Evolutionary conservation across 2,113 vertebrate species (phyloP), one percentile per base, ranked within the genome.

Genomic region (Galeopterus variegatus): DNA sequence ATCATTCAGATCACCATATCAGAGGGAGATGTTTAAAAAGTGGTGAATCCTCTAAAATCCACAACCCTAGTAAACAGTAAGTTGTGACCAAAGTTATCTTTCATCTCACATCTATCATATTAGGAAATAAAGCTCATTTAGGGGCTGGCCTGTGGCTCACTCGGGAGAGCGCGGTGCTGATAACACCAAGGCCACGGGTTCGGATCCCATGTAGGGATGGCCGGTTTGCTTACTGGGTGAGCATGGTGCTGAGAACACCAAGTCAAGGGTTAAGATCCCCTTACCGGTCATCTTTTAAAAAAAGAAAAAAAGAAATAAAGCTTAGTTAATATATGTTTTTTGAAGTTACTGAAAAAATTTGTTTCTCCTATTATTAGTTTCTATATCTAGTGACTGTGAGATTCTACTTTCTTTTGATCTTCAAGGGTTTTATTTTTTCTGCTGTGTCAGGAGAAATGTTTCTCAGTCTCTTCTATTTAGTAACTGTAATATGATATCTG

Each of bases 391-490:
- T 69, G n/a, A 54, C 19, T 87, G 18, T 89, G 77, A 86, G 26
- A 80, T 70, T 82, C 23, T 88, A 87, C 33, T 93, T 75, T 94
- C 24, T 89, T 76, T 92, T 36, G 1, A 36, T 70, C 31, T 82
- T 93, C 26, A 82, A 48, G 12, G 3, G 28, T 70, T 92, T 94
- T 87, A 31, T 93, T 82, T 89, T 93, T 91, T 52, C 85, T 67
- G 54, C 10, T 96, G 18, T 12, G 28, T 88, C 45, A 45, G 21
- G 8, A 95, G 69, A 88, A 60, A 54, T 77, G n/a, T 92, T 56
- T 82, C 28, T 60, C 8, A 52, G 36, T 67, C 18, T 85, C 64
- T 96, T 91, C 70, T 91, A 6, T 48, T 95, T 95, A 50, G 8
- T n/a, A 76, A 93, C 3, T n/a, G 24, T 36, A 81, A 91, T 31